Conservation (phyloP, 2,113 vertebrate species). For the Oncorhynchus gorbuscha region DNA sequence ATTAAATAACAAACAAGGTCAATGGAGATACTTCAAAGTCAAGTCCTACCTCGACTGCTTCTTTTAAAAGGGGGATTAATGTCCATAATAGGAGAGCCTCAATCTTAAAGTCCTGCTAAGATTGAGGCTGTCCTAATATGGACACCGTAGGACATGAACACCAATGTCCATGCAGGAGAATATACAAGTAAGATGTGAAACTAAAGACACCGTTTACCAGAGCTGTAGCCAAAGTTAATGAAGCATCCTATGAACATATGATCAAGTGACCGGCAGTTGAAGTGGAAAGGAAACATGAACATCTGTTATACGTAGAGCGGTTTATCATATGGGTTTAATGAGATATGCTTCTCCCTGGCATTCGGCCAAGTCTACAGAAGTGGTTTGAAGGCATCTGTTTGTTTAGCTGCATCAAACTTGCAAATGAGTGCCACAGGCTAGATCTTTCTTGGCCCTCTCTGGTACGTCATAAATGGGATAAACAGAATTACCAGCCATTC, state of each 20-base stretch:
- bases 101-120: no score
- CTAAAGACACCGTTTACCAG: background rate
- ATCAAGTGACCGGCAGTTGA: constrained; percentile 18
- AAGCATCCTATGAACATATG: constrained; percentile 24
- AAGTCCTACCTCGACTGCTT: no score
- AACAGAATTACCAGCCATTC: background rate
- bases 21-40: no score
- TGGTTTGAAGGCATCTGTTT: constrained; percentile 1
- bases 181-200: background rate
- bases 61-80: no score
- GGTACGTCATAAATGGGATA: background rate
- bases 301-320: constrained; percentile 25
- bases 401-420: constrained; percentile 3
- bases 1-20: no score
- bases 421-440: background rate
- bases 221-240: constrained; percentile 7
- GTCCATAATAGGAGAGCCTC: no score
- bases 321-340: constrained; percentile 16
- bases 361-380: constrained; percentile 12
- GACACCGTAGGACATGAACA: no score
- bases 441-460: background rate
- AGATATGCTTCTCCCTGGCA: constrained; percentile 16
- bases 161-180: background rate
- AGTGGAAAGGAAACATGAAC: constrained; percentile 19
- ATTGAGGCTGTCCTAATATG: no score